Evolutionary conservation across 2,113 vertebrate species (phyloP).

Genomic region (Cairina moschata): DNA sequence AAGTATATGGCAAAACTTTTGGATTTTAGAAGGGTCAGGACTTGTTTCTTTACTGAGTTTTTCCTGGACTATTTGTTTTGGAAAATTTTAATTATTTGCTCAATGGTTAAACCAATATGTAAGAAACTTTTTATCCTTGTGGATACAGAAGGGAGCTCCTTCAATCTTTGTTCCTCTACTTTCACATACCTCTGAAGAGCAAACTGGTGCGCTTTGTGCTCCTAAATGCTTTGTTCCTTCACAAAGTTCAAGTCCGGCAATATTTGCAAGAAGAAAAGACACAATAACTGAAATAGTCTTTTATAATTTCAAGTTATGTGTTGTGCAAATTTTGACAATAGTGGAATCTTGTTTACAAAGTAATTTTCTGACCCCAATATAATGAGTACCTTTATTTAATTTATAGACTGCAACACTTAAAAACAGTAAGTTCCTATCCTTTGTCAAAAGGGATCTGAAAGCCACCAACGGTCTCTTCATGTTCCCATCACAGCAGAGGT

Average conservation of each 20-base stretch:
- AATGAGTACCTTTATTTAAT: not conserved
- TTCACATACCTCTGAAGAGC: no score
- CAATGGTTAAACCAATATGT: not conserved
- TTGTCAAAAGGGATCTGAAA: not conserved
- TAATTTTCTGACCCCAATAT: not conserved
- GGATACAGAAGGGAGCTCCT: not conserved
- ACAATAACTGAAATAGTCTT: not conserved
- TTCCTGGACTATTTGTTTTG: not conserved
- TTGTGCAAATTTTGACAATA: not conserved
- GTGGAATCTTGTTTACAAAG: not conserved
- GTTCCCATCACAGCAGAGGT: not conserved
- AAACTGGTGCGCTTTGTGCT: no score
- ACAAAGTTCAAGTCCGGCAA: not conserved
- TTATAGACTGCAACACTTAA: not conserved
- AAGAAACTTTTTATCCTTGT: not conserved
- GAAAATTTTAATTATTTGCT: not conserved
- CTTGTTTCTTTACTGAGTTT: not conserved
- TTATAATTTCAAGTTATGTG: not conserved
- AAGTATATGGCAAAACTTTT: not conserved
- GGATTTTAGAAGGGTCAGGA: not conserved
- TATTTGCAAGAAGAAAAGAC: not conserved
- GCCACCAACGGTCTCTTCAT: not conserved
- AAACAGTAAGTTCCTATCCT: not conserved
- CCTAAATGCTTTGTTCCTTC: no score
- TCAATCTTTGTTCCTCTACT: not conserved